These are phyloP conservation scores for Pipa parva DNA, from an alignment of 2,113 vertebrate species.

Conservation along the genomic window DNA sequence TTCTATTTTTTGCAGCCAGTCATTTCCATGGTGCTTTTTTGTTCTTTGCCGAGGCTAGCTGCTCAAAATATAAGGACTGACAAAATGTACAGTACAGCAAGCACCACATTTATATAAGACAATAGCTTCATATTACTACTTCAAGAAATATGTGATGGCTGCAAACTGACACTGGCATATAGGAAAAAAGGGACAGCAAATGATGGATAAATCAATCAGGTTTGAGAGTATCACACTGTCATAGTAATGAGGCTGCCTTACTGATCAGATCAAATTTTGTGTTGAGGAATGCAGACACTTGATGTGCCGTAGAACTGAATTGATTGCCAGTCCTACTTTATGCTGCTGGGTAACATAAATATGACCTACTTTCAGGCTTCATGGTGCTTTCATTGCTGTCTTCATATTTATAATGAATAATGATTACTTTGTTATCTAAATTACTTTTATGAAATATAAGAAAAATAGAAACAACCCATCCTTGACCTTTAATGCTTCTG, in stretches of 20 bases:
- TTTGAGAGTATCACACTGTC: constrained; percentile 22
- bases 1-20: not conserved
- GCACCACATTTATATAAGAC: constrained; percentile 23
- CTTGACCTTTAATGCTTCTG: constrained; percentile 26
- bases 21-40: not conserved
- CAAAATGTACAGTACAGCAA: not conserved
- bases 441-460: constrained; percentile 25
- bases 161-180: constrained; percentile 27
- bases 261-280: constrained; percentile 36
- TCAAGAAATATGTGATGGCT: constrained; percentile 26
- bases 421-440: constrained; percentile 32
- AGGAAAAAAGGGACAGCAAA: constrained; percentile 24
- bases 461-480: constrained; percentile 29
- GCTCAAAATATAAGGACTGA: constrained; percentile 3
- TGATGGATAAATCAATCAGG: constrained; percentile 37
- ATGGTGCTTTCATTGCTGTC: constrained; percentile 28
- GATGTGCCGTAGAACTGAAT: constrained; percentile 30
- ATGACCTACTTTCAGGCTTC: constrained; percentile 34
- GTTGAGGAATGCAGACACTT: constrained; percentile 32
- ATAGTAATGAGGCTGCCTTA: constrained; percentile 33
- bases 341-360: constrained; percentile 35
- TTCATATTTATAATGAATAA: constrained; percentile 36
- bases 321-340: constrained; percentile 34
- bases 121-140: constrained; percentile 28
- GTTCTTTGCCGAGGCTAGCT: constrained; percentile 1